phyloP scores from a whole-genome alignment of 2,797 vertebrate genomes.

The Allobates femoralis region DNA sequence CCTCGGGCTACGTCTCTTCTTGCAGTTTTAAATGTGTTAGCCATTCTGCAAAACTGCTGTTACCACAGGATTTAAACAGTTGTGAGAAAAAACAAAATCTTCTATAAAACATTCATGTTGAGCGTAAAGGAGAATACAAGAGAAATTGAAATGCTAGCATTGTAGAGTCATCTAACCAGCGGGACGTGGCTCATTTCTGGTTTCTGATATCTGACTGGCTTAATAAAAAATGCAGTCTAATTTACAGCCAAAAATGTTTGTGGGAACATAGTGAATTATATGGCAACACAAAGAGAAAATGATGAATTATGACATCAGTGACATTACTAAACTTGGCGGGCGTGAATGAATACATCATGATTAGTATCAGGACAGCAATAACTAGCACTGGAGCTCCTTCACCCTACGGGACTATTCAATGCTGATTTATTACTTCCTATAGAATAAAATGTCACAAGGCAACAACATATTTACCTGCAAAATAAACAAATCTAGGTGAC shows the following conservation, averaged over 20 bases:
- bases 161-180: neutral
- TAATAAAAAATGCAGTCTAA: slow-evolving; percentile 13
- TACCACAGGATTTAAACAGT: slow-evolving; percentile 44
- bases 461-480: slow-evolving; percentile 17
- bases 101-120: slow-evolving; percentile 44
- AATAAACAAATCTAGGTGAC: slow-evolving; percentile 23
- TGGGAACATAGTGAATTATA: slow-evolving; percentile 1
- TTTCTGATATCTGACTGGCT: neutral
- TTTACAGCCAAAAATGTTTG: slow-evolving; percentile 22
- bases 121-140: slow-evolving; percentile 13
- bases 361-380: slow-evolving; percentile 43
- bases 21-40: slow-evolving; percentile 34
- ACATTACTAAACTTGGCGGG: slow-evolving; percentile 43
- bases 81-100: slow-evolving; percentile 27
- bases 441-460: slow-evolving; percentile 35
- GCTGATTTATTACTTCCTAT: slow-evolving; percentile 44
- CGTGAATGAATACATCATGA: slow-evolving; percentile 48
- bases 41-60: slow-evolving; percentile 54
- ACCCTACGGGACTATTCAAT: neutral
- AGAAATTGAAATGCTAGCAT: neutral
- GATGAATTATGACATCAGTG: slow-evolving; percentile 35
- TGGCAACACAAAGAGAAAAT: slow-evolving; percentile 36
- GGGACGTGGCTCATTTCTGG: neutral
- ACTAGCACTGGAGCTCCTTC: slow-evolving; percentile 2
- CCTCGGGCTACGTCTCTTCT: slow-evolving; percentile 53